A percentile compares a stretch with the other conserved stretches of the same genome.
Evolutionary conservation across 2,113 vertebrate genomes (phyloP).

Genomic region (Bujurquina vittata): DNA sequence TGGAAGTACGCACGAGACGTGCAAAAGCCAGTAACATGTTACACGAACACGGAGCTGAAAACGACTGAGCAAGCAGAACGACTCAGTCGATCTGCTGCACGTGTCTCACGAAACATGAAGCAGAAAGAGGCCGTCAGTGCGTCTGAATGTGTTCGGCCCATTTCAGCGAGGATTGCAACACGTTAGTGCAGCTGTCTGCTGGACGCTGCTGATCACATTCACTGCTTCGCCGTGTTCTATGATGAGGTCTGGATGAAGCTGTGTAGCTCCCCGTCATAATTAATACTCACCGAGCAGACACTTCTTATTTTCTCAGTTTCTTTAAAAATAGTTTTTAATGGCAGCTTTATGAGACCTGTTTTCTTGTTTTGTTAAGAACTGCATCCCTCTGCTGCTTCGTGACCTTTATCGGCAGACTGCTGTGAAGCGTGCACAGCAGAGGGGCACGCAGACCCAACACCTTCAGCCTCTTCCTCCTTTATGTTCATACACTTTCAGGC

Average conservation of each 20-base stretch:
- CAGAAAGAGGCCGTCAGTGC: background rate
- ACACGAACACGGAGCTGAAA: conserved; percentile 20
- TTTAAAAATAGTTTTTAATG: background rate
- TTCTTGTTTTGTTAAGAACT: background rate
- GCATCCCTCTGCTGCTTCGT: background rate
- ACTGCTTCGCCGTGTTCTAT: background rate
- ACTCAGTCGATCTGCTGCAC: conserved; percentile 6
- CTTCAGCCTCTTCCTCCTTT: background rate
- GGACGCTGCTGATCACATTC: conserved; percentile 11
- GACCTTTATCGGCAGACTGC: conserved; percentile 1
- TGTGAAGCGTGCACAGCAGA: background rate
- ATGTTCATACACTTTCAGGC: background rate
- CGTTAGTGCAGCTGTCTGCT: background rate
- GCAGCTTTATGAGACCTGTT: fast-evolving
- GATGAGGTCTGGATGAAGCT: conserved; percentile 16
- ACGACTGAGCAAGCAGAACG: conserved; percentile 20
- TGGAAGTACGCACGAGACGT: background rate
- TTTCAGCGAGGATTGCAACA: conserved; percentile 9
- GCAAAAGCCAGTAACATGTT: conserved; percentile 28
- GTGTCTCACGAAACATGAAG: conserved; percentile 13
- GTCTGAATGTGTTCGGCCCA: conserved; percentile 5
- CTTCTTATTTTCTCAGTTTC: background rate
- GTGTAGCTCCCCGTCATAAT: no score
- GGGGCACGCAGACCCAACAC: background rate
- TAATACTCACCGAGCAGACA: background rate